Evolutionary conservation across 2,888 invertebrate species (phyloP).

Genomic region (Xestobium rufovillosum): DNA sequence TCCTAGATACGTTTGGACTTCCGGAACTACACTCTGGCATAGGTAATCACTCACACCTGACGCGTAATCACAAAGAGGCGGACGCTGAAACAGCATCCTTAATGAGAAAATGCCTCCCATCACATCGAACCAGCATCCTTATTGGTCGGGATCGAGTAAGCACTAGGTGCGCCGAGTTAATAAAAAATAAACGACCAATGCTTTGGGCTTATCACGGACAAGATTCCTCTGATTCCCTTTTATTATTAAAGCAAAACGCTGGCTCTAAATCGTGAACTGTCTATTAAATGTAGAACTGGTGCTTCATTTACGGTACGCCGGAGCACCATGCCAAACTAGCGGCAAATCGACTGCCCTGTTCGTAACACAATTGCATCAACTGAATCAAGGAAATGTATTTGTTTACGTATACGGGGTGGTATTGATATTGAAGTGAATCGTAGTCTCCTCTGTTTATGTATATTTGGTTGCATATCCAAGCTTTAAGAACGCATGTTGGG

Average conservation of each 20-base stretch:
- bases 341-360: too few relatives aligned
- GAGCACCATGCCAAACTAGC: too few relatives aligned
- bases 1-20: conserved; percentile 35
- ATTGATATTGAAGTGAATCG: too few relatives aligned
- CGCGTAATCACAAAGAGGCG: conserved; percentile 45
- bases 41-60: conserved; percentile 45
- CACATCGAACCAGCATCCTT: conserved; percentile 26
- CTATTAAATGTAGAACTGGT: conserved; percentile 31
- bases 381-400: too few relatives aligned
- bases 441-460: too few relatives aligned
- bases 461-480: too few relatives aligned
- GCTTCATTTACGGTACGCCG: conserved; percentile 25
- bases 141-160: conserved; percentile 35
- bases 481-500: too few relatives aligned
- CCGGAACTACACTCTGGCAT: conserved; percentile 40
- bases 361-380: too few relatives aligned
- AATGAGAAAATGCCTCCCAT: conserved; percentile 38
- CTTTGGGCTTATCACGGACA: conserved; percentile 27
- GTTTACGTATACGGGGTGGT: too few relatives aligned
- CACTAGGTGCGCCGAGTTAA: conserved; percentile 23
- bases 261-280: conserved; percentile 32
- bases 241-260: conserved; percentile 26
- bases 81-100: conserved; percentile 37
- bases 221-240: conserved; percentile 29
- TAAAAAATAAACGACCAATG: conserved; percentile 25